Conservation (phyloP, 2,113 vertebrate species). For the Dasyurus viverrinus region DNA sequence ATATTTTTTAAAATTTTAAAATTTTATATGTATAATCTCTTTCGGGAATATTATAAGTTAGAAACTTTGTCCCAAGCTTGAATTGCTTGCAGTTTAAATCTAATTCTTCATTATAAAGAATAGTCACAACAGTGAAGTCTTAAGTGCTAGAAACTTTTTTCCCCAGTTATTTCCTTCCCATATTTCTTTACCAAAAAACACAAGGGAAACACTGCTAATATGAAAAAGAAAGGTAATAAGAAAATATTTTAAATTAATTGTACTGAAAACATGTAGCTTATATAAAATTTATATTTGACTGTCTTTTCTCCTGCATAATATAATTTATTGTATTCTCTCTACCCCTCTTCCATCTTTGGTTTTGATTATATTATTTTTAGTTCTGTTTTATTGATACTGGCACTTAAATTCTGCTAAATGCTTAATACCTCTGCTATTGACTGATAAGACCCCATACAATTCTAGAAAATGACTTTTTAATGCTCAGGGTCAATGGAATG, state of each 20-base stretch:
- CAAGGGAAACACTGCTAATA: slow-evolving; percentile 19
- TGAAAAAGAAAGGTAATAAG: not conserved
- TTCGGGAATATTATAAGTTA: not conserved
- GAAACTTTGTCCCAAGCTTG: not conserved
- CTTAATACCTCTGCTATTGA: not conserved
- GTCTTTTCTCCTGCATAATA: not conserved
- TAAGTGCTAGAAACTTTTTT: not conserved
- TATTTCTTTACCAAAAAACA: not conserved
- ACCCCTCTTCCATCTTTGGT: not conserved
- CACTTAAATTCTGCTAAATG: not conserved
- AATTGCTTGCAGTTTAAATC: not conserved
- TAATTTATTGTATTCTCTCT: not conserved
- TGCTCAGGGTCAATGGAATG: not conserved
- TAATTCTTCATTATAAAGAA: not conserved
- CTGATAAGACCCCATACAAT: not conserved
- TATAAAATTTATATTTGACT: not conserved
- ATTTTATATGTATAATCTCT: not conserved
- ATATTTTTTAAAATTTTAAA: no score
- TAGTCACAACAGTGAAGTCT: not conserved
- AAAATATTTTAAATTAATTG: not conserved
- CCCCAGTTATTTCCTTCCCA: not conserved
- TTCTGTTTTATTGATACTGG: not conserved
- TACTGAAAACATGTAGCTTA: not conserved
- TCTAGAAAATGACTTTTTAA: not conserved
- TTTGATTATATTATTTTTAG: not conserved